A percentile compares a stretch with the other conserved stretches of the same genome.
These are phyloP conservation scores for Avahi laniger DNA, from an alignment of 2,797 vertebrate genomes.

Conservation along the genomic window DNA sequence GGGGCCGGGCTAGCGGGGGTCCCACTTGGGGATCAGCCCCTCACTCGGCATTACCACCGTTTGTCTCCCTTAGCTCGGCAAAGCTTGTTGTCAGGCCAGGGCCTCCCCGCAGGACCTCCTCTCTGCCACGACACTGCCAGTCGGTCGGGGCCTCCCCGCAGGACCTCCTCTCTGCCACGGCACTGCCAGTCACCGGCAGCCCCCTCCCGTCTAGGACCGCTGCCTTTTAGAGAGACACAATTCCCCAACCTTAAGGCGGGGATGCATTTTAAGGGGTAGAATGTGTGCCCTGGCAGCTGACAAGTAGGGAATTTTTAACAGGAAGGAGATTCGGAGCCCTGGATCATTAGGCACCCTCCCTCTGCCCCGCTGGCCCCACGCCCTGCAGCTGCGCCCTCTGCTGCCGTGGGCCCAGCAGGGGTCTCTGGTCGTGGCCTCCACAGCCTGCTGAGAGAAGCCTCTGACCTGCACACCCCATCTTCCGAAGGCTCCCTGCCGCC, in stretches of 20 bases:
- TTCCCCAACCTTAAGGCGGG: background rate
- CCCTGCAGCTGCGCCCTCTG: background rate
- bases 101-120: too few species aligned
- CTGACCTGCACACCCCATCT: fast-evolving
- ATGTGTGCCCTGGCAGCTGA: background rate
- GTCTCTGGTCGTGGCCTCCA: background rate
- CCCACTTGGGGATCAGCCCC: fast-evolving
- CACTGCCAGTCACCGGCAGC: too few species aligned
- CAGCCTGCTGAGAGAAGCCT: fast-evolving
- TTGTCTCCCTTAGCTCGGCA: too few species aligned
- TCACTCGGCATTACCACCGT: fast-evolving
- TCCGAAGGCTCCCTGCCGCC: background rate
- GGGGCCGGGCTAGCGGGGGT: fast-evolving
- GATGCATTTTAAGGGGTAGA: background rate
- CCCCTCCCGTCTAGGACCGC: too few species aligned
- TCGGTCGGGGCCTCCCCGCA: too few species aligned
- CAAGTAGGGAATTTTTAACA: background rate
- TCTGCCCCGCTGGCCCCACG: fast-evolving
- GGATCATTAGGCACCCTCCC: fast-evolving
- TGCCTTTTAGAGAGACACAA: background rate
- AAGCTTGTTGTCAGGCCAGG: fast-evolving
- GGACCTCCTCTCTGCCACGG: too few species aligned
- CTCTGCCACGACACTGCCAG: too few species aligned
- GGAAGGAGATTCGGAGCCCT: background rate
- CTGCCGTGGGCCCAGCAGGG: fast-evolving